Base-by-base conservation (phyloP, 2,113 vertebrate species). In the Esox niger region DNA sequence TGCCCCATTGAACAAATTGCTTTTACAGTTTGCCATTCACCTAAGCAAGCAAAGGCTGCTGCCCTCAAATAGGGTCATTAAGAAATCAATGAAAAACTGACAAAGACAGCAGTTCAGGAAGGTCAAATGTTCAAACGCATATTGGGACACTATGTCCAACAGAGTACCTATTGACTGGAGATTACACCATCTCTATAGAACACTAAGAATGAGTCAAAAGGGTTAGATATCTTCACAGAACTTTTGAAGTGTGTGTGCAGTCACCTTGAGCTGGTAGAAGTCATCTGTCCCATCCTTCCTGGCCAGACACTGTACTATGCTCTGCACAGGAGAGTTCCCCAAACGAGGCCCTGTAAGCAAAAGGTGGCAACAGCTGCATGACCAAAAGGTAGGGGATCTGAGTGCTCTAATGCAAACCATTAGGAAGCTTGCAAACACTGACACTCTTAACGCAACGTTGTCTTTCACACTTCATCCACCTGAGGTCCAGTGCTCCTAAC, bases 201-300 rank as follows among this genome's bases (percentile, higher is more conserved):
- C 21, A 57, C 2, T 27, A 8, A 43, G 17, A 43, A 43, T 17
- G 0, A 43, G 13, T 43, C 3, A 17, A 43, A 43, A 43, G 3
- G 15, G 15, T 13, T 13, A 10, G 1, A 21, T 23, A n/a, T n/a
- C n/a, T n/a, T n/a, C n/a, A n/a, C n/a, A 58, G 11, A 29, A 23
- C 25, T 23, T 11, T 21, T 4, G 1, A 6, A 27, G 21, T 6
- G 30, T n/a, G 43, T 26, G 1, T 8, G 17, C 3, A 83, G 70
- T 95, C 85, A 98, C 97, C 94, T 99, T 99, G 62, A 99, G 92
- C 84, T 99, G 97, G 85, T 99, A 99, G 70, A 99, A 99, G 88
- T 99, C 97, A 81, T 99, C 97, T 0, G 96, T 99, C 82, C 97
- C 95, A 20, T 99, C 97, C 84, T 95, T 98, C 79, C 97, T 94